phyloP scores from a whole-genome alignment of 1,140 invertebrate genomes.

The Antheraea mylitta region DNA sequence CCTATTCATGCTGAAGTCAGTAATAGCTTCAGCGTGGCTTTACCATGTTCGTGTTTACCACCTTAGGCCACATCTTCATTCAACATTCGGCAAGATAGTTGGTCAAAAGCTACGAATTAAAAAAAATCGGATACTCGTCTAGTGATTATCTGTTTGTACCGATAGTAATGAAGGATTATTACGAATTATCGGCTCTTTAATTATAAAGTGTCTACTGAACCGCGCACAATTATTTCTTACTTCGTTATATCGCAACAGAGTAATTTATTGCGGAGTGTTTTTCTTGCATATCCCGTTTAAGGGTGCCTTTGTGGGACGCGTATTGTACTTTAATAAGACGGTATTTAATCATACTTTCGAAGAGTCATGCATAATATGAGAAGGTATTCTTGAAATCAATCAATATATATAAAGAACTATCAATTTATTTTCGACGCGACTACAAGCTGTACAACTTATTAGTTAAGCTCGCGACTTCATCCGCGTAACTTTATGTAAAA shows the following conservation, averaged over 20 bases:
- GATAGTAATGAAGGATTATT: neutral
- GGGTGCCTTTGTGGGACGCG: neutral
- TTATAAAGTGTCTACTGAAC: neutral
- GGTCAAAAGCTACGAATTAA: too few relatives aligned
- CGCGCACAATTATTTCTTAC: neutral
- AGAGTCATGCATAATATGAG: neutral
- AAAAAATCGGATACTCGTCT: neutral
- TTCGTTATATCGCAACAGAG: neutral
- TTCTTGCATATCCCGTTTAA: neutral
- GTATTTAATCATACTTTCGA: neutral
- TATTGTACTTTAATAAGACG: neutral
- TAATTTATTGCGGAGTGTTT: conserved; percentile 1
- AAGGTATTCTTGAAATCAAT: neutral
- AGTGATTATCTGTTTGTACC: neutral
- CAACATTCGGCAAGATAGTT: too few relatives aligned
- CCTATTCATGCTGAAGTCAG: too few relatives aligned
- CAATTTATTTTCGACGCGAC: neutral
- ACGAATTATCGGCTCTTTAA: neutral
- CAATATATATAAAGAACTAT: neutral
- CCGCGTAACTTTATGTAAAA: too few relatives aligned
- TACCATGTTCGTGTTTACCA: too few relatives aligned
- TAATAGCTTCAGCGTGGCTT: too few relatives aligned
- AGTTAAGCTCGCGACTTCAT: too few relatives aligned
- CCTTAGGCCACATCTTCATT: too few relatives aligned
- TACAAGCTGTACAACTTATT: too few relatives aligned